Base-by-base conservation (phyloP, 2,113 vertebrate genomes). In the Pleuronectes platessa region DNA sequence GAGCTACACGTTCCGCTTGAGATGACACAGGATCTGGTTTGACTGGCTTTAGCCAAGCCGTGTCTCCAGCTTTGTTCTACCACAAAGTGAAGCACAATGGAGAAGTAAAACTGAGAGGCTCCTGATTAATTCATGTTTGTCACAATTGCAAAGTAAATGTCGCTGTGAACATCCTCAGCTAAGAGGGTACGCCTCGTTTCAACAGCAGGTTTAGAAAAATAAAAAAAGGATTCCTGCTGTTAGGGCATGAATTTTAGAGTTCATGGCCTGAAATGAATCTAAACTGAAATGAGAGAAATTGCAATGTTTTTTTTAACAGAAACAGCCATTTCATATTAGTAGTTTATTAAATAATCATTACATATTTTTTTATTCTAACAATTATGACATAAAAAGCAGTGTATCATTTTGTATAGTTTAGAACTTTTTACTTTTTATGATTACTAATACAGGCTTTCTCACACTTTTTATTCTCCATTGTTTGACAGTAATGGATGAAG, bases 401-500 rank as follows among this genome's bases (percentile, higher is more conserved):
- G 5, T 49, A 5, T 17, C 11, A 49, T 72, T 61, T 65, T 47
- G 26, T 55, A 35, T 17, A 45, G 5, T 49, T 31, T 53, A 61
- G 27, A 12, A 73, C 17, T 5, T 49, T 42, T 42, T 42, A 11
- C 40, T 42, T 42, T 42, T 1, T 13, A 42, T 42, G 40, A 42
- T 11, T 2, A 63, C 63, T 31, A 81, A 76, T 49, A 27, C 74
- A 79, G 51, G 27, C 53, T 68, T 71, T 90, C 64, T 90, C 61
- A 89, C 81, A 82, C 80, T 86, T 94, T 91, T 92, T 93, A 88
- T 94, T 94, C 92, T 92, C 92, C 92, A 93, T 94, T 96, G 90
- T 97, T 97, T 94, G 96, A 95, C 97, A 96, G 95, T 96, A 95
- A 97, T 94, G 94, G 94, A 95, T 92, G 94, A 94, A 93, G 94